Conservation (phyloP, 2,797 vertebrate species). For the Coccyzus lansbergi region DNA sequence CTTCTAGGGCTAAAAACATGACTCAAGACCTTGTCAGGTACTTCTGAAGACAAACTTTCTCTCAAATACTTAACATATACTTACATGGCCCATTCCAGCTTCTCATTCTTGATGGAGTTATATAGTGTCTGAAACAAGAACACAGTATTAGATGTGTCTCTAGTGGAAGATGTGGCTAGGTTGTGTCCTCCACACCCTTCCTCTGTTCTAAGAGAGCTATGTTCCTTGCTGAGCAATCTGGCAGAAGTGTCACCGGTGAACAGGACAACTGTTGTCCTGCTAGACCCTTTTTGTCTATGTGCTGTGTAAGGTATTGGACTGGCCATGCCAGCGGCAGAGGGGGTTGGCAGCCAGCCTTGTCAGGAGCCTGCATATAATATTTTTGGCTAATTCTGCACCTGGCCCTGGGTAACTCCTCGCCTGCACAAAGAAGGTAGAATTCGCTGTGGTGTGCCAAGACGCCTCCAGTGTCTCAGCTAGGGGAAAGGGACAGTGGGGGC, state of each 20-base stretch:
- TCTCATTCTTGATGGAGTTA: slow-evolving; percentile 98
- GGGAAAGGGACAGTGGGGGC: not conserved
- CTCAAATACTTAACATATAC: slow-evolving; percentile 71
- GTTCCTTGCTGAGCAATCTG: not conserved
- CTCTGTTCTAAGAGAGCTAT: not conserved
- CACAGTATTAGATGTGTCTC: slow-evolving; percentile 9
- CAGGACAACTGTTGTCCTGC: not conserved
- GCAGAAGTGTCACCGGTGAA: not conserved
- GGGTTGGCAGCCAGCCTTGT: not conserved
- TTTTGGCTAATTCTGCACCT: not conserved
- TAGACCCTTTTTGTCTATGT: not conserved
- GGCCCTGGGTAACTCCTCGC: not conserved
- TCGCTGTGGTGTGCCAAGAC: not conserved
- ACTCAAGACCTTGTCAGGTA: not conserved
- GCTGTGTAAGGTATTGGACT: rapidly evolving
- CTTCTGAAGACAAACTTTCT: not conserved
- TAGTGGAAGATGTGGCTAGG: not conserved
- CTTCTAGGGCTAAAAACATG: not conserved
- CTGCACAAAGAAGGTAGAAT: not conserved
- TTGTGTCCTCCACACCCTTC: not conserved
- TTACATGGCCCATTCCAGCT: slow-evolving; percentile 98
- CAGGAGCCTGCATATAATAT: not conserved
- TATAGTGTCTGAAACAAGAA: slow-evolving; percentile 86
- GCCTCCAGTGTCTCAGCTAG: not conserved
- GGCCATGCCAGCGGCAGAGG: not conserved